Base-by-base conservation (phyloP, 2,888 invertebrate species). In the Cantharis rustica region DNA sequence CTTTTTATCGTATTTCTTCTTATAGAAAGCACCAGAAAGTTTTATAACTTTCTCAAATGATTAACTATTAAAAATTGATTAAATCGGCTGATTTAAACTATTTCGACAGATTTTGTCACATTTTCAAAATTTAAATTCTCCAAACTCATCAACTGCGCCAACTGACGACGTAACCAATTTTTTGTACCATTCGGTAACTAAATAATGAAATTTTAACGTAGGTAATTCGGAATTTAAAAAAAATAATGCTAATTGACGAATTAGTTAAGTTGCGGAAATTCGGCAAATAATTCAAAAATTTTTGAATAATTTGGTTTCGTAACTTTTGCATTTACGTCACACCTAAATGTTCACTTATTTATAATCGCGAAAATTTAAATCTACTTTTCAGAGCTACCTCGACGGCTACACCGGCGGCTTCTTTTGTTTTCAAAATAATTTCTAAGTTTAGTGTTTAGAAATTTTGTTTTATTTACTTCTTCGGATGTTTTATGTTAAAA, bases 1-100 rank as follows among this genome's bases (percentile, higher is more conserved):
- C 64, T 66, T 66, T 66, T 66, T 66, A 66, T 66, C 64, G 64
- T 66, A 66, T 66, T 66, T 66, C 64, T n/a, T 66, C n/a, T 66
- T 66, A 66, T 66, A 66, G 64, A 66, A 66, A 66, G 64, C 64
- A 66, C 64, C 64, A 66, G 64, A 66, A 66, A 66, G 64, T 66
- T 66, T 66, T 66, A 66, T 66, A 31, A 66, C 64, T 66, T 66
- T 66, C 64, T 66, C 64, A 66, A 66, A 47, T 47, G 64, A 64
- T 66, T 17, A 20, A 66, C 23, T 66, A 66, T 66, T 66, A 66
- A 66, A 23, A 66, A 20, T 66, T 66, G 64, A 47, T 66, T 20
- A 20, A 66, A 20, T 66, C 20, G 64, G 17, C 20, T 20, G 64
- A 20, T 66, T 66, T 23, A 20, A 47, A 47, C 3, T n/a, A 31